Conservation (phyloP, 2,113 vertebrate genomes). For the Merops nubicus region DNA sequence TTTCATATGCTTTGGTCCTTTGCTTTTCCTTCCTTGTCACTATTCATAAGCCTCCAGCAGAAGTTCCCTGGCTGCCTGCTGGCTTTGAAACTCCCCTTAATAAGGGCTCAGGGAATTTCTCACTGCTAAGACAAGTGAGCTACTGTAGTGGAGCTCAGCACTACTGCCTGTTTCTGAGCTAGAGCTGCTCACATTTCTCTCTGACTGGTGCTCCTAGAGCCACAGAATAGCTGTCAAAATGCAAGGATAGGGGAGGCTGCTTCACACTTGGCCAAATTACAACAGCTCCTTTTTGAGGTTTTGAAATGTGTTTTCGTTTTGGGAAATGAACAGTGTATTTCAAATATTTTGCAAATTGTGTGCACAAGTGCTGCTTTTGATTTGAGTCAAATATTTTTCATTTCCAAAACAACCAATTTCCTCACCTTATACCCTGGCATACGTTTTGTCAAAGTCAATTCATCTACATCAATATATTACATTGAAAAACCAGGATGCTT, state of each 20-base stretch:
- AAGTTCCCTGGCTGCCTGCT: not conserved
- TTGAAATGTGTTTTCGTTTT: not conserved
- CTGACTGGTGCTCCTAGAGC: not conserved
- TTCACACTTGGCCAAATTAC: not conserved
- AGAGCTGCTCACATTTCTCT: not conserved
- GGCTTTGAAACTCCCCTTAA: not conserved
- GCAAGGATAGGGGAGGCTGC: not conserved
- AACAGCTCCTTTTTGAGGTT: not conserved
- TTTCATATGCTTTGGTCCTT: not conserved
- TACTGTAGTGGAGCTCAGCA: not conserved
- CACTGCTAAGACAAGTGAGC: fast-evolving
- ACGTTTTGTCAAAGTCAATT: not conserved
- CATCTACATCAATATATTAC: not conserved
- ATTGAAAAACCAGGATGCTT: not conserved
- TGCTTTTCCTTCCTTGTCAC: not conserved
- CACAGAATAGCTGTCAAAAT: not conserved
- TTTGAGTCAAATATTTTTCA: not conserved
- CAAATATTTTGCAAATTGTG: not conserved
- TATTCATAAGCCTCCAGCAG: not conserved
- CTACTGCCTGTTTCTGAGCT: not conserved
- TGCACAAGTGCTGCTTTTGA: not conserved
- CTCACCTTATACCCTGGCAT: not conserved
- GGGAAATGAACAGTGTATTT: not conserved
- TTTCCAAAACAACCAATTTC: not conserved
- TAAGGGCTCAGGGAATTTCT: conserved; percentile 3